Base-by-base conservation (phyloP, 2,888 invertebrate genomes). In the Catocala sponsa region DNA sequence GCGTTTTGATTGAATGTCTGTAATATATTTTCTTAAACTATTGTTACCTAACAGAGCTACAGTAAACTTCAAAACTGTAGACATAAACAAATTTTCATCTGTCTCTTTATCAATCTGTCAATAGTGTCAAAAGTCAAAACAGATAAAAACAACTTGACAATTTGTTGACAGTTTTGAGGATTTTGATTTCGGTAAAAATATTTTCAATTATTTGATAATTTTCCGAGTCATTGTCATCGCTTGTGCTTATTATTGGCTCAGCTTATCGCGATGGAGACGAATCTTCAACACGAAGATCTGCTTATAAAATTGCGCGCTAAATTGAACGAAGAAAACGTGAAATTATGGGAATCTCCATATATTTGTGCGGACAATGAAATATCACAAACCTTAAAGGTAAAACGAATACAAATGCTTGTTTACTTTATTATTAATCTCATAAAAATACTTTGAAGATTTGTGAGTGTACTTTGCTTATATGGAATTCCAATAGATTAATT, bases 331-430 rank as follows among this genome's bases (percentile, higher is more conserved):
- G 96, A 96, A 61, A 95, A 95, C 70, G 94, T 98, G 5, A 97
- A 97, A 83, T 87, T 98, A 63, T 98, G 98, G 98, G 93, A 96
- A 74, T 91, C 96, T 12, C 98, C 98, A 0, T 98, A 96, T 83
- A 95, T 95, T 53, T 84, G 86, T 4, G 60, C 81, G 5, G 89
- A 85, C 49, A 76, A 78, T 48, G 80, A 69, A 51, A 63, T 85
- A 35, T 91, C 95, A 13, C 92, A 90, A 89, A 86, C 85, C 92
- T 79, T 92, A 85, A 91, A 95, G 95, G 94, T 91, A 70, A 66
- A 53, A 55, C 42, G 13, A 9, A 59, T 13, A 43, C 12, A 44
- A 41, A 25, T 32, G 2, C 25, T 33, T 49, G 48, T 51, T 51
- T 51, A 41, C n/a, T n/a, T 25, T 25, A 25, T 25, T 25, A 25